Conservation (phyloP, 1,140 invertebrate genomes). For the Acyrthosiphon pisum region DNA sequence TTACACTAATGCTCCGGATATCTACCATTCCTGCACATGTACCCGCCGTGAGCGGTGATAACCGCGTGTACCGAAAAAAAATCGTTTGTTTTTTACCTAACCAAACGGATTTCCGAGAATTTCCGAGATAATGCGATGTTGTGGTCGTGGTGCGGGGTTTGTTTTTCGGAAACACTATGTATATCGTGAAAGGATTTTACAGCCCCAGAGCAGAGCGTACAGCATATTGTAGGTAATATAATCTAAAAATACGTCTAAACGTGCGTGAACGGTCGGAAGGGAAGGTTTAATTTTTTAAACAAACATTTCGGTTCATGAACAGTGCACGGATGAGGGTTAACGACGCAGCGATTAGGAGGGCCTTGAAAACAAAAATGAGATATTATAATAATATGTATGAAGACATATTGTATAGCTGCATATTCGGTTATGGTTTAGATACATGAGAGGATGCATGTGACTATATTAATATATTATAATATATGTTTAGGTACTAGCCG, state of each 20-base stretch:
- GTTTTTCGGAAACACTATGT: background rate
- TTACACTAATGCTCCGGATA: background rate
- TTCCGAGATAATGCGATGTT: background rate
- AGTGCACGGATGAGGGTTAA: conserved; percentile 3
- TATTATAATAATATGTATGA: background rate
- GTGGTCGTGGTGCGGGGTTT: background rate
- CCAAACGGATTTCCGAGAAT: conserved; percentile 16
- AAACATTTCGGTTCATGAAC: conserved; percentile 35
- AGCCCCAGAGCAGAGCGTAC: background rate
- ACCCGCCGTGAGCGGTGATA: background rate
- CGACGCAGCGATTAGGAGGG: conserved; percentile 26
- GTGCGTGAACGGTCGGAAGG: background rate
- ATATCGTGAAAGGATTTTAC: conserved; percentile 16
- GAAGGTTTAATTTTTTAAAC: conserved; percentile 46
- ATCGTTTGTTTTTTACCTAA: background rate
- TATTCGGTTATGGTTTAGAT: background rate
- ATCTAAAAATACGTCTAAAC: conserved; percentile 36
- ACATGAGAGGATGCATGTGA: background rate
- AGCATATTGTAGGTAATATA: background rate
- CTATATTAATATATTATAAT: background rate
- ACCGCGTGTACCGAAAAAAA: background rate
- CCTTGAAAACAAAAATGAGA: conserved; percentile 26
- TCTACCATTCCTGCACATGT: background rate
- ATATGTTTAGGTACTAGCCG: background rate
- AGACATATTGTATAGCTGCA: background rate